Evolutionary conservation across 2,113 vertebrate species (phyloP), one percentile per base, ranked within the genome.

Genomic region (Erythrocercus mccallii): DNA sequence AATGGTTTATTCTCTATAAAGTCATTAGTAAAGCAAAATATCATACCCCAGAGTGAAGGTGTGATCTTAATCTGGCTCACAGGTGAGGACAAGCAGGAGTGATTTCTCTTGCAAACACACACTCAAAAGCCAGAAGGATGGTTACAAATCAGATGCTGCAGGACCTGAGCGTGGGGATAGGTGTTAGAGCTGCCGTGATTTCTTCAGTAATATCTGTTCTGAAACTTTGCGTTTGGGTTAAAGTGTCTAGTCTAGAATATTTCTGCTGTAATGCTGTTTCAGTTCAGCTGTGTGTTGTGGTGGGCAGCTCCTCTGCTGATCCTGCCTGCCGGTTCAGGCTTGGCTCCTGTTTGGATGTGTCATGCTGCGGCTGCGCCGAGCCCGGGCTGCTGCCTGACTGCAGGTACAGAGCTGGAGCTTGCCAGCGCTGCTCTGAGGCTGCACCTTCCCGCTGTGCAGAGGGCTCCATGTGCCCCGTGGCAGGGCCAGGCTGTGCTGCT

Each of bases 331-430:
- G 2, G 11, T 35, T 66, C 47, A 83, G 68, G 6, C 80, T 83
- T 78, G 91, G 91, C 94, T 94, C 33, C 69, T 15, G 77, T 84
- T 87, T n/a, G 74, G 80, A 84, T 91, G 96, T 91, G 94, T 91
- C 88, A 51, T n/a, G 37, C 88, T 90, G 90, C 64, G 0, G 88
- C 86, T 38, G 50, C 25, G 15, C 25, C 54, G 37, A 82, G 28
- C 53, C 56, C 9, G 8, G 38, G 90, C 90, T 2, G 84, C 91
- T 83, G n/a, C 2, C 35, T 58, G 88, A 2, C 85, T 81, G 90
- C 90, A 42, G 82, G 44, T 4, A 2, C 58, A 19, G 86, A 66
- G 71, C 80, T 81, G 70, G 25, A 25, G 82, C 11, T 60, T 61
- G 54, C 48, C 62, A 33, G 42, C 58, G 4, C 50, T 6, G 38